Conservation (phyloP, 2,113 vertebrate genomes). For the Petrocephalus zakoni region DNA sequence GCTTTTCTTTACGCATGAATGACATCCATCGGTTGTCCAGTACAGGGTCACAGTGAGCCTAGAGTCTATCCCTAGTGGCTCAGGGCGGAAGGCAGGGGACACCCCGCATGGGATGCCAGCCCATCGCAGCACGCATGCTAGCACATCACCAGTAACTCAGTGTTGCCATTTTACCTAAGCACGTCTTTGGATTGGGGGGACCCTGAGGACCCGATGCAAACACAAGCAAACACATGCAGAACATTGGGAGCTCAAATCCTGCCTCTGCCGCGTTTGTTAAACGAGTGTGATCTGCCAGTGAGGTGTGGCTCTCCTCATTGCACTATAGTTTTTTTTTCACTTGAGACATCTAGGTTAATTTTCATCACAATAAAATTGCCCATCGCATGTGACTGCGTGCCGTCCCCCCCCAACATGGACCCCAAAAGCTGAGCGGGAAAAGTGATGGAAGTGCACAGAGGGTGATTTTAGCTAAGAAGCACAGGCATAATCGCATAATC, state of each 20-base stretch:
- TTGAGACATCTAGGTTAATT: not conserved
- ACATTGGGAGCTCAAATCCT: not conserved
- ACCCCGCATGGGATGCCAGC: not conserved
- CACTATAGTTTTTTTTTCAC: not conserved
- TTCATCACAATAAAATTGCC: not conserved
- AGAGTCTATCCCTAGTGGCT: not conserved
- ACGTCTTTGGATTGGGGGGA: not conserved
- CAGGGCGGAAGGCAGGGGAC: not conserved
- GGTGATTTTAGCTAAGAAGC: not conserved
- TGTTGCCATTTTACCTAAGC: not conserved
- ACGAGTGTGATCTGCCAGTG: not conserved
- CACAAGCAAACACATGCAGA: not conserved
- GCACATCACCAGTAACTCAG: not conserved
- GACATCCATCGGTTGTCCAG: not conserved
- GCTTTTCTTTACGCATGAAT: not conserved
- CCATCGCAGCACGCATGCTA: not conserved
- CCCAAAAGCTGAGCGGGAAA: not conserved
- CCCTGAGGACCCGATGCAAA: not conserved
- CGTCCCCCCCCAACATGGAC: not conserved
- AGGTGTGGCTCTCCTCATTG: not conserved
- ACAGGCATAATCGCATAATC: not conserved
- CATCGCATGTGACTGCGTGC: not conserved
- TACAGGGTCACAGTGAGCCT: not conserved
- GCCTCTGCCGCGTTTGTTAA: not conserved
- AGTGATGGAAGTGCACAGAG: not conserved